Evolutionary conservation across 2,797 vertebrate genomes (phyloP), one percentile per base, ranked within the genome.

Genomic region (Cuculus canorus): DNA sequence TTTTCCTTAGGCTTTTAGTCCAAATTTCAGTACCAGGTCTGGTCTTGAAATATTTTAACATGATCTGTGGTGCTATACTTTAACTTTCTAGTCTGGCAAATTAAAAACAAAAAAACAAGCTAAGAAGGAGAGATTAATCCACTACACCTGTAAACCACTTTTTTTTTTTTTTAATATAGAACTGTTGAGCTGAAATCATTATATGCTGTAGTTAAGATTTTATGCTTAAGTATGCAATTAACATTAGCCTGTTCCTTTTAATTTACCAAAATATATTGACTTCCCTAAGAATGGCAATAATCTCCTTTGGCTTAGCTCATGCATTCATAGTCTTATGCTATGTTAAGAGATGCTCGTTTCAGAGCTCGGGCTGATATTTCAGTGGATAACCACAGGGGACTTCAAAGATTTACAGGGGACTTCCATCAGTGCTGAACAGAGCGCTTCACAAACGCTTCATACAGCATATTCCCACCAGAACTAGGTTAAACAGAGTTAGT

Each of bases 61-160:
- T 28, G 32, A 47, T 65, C 47, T 0, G 3, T 54, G 16, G 9
- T 86, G 12, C 12, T 76, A 25, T 3, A 1, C 5, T 77, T 68
- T 39, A 80, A 12, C 35, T 85, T 82, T 37, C 10, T 28, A 13
- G 6, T 65, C n/a, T 63, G 24, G 22, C 8, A 78, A 71, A 75
- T 63, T 23, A 47, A 85, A 89, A 72, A 21, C 45, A 47, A 47
- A 21, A 22, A 22, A 33, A 1, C 3, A 45, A 82, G 63, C 45
- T 43, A 25, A 28, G 28, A 47, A 70, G 35, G 17, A 72, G 22
- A 59, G 13, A 52, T 54, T 75, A 1, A 59, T 27, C 54, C 50
- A 53, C 21, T 79, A 10, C 7, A 37, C 13, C 45, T 0, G 0
- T 43, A 69, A 66, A 66, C 1, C 8, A 15, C 18, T 19, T 37